Percentiles rank a stretch among this genome's conserved stretches.
These are phyloP conservation scores for Osmerus mordax DNA, from an alignment of 2,113 vertebrate genomes.

Conservation along the genomic window DNA sequence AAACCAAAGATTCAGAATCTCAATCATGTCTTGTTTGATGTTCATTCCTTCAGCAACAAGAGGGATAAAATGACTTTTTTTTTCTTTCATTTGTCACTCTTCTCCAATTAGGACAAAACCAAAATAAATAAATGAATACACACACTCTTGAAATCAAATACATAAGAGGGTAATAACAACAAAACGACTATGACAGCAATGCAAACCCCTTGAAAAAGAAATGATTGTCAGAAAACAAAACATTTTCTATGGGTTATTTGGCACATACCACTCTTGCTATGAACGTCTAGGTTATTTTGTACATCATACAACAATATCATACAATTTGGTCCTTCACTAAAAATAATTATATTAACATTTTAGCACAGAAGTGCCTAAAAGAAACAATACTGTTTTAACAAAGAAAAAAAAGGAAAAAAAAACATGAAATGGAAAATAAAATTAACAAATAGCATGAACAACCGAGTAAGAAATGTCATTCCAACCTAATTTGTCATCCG, in stretches of 20 bases:
- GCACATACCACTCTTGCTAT: conserved; percentile 80
- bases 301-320: conserved; percentile 79
- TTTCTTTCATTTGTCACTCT: conserved; percentile 56
- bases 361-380: conserved; percentile 75
- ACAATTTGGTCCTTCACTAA: conserved; percentile 94
- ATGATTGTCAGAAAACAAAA: conserved; percentile 87
- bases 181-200: conserved; percentile 63
- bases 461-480: conserved; percentile 64
- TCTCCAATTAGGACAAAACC: conserved; percentile 62
- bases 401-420: conserved; percentile 78
- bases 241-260: conserved; percentile 77
- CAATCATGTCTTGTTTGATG: conserved; percentile 34
- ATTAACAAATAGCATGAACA: conserved; percentile 77
- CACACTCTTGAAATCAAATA: conserved; percentile 71
- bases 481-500: conserved; percentile 63
- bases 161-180: conserved; percentile 59
- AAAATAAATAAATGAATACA: conserved; percentile 76
- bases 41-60: conserved; percentile 65
- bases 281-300: conserved; percentile 78
- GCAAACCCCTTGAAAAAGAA: conserved; percentile 70
- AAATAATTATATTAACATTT: conserved; percentile 90
- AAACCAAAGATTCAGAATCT: conserved; percentile 67
- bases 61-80: conserved; percentile 50
- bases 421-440: conserved; percentile 70
- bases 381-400: conserved; percentile 88